Base-by-base conservation (phyloP, 2,113 vertebrate genomes). In the Romanogobio albipinnatus region DNA sequence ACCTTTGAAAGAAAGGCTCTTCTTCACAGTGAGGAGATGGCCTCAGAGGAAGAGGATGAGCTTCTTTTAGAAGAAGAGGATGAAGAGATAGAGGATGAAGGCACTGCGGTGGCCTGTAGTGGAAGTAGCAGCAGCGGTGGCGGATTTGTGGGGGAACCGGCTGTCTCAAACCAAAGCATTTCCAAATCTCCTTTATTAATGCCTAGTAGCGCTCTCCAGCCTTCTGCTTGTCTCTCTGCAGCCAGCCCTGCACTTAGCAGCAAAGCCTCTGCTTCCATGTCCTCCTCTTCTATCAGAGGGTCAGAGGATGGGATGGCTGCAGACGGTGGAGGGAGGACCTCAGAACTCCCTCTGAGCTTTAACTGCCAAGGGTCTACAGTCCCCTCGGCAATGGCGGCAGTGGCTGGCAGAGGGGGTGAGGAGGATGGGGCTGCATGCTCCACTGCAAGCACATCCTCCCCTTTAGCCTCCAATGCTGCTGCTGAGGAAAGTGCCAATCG, bases 131-230 rank as follows among this genome's bases (percentile, higher is more conserved):
- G 91, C 95, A 94, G 94, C 68, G 89, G 91, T 81, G 88, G 93
- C 90, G 92, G 92, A 94, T 95, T 95, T 93, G 96, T 93, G 92
- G 96, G 96, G 95, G 96, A 98, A 96, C 94, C 96, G 95, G 96
- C 97, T 97, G 96, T 98, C 96, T 98, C 98, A 98, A 99, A 99
- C 98, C 98, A 99, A 99, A 99, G 98, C 96, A 98, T 98, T 97
- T 99, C 97, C 97, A 98, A 98, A 97, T 98, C 97, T 98, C 96
- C 98, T 97, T 98, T 99, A 95, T 94, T 94, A 97, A 98, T 99
- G 96, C 97, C 98, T 98, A 97, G 95, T 99, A 97, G 95, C 91
- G 93, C 97, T 97, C 95, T 98, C 94, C 97, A 98, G 96, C 96
- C 96, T 91, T 93, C 97, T 96, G 95, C 95, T 0, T 95, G 96